phyloP scores from a whole-genome alignment of 1,140 invertebrate genomes.

The Potamilus streckersoni region DNA sequence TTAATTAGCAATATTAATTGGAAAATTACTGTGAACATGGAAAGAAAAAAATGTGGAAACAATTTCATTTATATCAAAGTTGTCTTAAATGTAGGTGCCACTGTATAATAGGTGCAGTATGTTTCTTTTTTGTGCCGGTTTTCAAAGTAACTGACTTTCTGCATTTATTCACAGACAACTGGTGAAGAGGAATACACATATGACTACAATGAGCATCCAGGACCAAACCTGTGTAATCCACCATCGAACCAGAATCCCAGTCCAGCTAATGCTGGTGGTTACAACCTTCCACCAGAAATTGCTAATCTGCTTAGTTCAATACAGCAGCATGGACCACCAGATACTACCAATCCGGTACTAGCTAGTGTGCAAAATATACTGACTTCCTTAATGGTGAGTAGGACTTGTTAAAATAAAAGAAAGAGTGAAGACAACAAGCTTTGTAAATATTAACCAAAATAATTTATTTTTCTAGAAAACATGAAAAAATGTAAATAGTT shows the following conservation, averaged over 20 bases:
- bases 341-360: slow-evolving; percentile 37
- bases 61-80: too few relatives aligned
- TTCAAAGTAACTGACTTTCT: not conserved
- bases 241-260: not conserved
- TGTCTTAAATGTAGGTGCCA: too few relatives aligned
- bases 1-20: not conserved
- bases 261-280: not conserved
- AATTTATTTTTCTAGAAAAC: too few relatives aligned
- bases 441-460: too few relatives aligned
- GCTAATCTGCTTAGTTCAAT: slow-evolving; percentile 48
- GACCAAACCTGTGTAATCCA: not conserved
- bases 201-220: slow-evolving; percentile 39
- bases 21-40: not conserved
- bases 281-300: slow-evolving; percentile 50
- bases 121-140: not conserved
- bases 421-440: too few relatives aligned
- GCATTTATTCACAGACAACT: slow-evolving; percentile 37
- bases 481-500: too few relatives aligned
- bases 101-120: not conserved
- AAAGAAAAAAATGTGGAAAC: not conserved
- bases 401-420: too few relatives aligned
- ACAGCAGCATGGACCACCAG: slow-evolving; percentile 35
- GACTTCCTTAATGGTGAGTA: slow-evolving; percentile 48
- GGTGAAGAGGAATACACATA: slow-evolving; percentile 44
- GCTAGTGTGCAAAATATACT: slow-evolving; percentile 53